Conservation (phyloP, 2,113 vertebrate genomes). For the Neolamprologus toae region DNA sequence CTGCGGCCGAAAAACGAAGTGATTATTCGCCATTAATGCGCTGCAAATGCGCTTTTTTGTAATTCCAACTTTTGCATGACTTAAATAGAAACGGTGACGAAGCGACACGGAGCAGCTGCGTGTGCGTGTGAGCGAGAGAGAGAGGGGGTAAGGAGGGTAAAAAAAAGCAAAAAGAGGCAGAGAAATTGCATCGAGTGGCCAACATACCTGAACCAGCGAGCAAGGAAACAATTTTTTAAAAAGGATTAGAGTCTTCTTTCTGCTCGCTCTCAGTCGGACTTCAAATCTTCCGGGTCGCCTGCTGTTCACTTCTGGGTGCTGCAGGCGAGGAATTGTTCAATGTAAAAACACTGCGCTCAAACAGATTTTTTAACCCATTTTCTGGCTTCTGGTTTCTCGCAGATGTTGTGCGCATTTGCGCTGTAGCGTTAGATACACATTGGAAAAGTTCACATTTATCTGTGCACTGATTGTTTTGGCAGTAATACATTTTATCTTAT, state of each 20-base stretch:
- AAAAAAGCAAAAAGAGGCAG: background rate
- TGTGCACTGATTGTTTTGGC: background rate
- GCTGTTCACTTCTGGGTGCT: conserved; percentile 92
- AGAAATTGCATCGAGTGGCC: background rate
- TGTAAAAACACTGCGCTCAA: background rate
- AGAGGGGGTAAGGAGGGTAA: background rate
- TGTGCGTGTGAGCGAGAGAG: background rate
- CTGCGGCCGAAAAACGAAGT: background rate
- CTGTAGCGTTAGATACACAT: background rate
- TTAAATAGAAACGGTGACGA: conserved; percentile 20
- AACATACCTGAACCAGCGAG: conserved; percentile 66
- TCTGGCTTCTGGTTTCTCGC: background rate
- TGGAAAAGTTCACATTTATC: background rate
- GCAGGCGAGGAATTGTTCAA: conserved; percentile 55
- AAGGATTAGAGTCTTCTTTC: conserved; percentile 63
- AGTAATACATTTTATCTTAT: background rate
- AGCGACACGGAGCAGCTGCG: background rate
- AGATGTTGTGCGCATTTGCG: background rate
- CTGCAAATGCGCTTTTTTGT: conserved; percentile 5
- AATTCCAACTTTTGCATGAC: conserved; percentile 60
- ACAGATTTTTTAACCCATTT: conserved; percentile 45
- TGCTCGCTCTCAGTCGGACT: conserved; percentile 70
- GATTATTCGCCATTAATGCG: background rate
- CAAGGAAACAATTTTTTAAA: conserved; percentile 34
- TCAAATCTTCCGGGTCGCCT: conserved; percentile 92